A percentile compares a stretch with the other conserved stretches of the same genome.
These are phyloP conservation scores for Halcyon badia DNA, from an alignment of 2,797 vertebrate species.

Conservation along the genomic window DNA sequence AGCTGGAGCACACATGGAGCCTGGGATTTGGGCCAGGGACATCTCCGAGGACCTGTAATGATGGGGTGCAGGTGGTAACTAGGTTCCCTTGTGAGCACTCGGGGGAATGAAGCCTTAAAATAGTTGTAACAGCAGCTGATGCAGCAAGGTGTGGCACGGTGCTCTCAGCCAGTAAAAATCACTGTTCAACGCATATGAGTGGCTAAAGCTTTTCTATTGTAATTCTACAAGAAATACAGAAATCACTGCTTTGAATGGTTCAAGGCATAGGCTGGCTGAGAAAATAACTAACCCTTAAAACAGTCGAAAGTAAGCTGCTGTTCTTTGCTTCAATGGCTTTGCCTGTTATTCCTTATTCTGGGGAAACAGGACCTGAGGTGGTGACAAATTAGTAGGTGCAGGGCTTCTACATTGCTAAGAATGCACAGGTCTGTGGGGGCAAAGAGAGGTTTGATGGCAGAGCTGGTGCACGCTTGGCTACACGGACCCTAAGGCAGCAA, in stretches of 20 bases:
- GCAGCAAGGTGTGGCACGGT: fast-evolving
- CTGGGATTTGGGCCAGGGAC: not conserved
- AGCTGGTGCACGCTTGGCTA: not conserved
- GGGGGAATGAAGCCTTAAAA: not conserved
- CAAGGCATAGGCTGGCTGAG: not conserved
- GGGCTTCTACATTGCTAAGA: not conserved
- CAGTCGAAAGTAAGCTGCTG: fast-evolving
- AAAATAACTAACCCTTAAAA: not conserved
- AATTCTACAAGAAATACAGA: not conserved
- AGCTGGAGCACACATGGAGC: not conserved
- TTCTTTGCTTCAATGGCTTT: not conserved
- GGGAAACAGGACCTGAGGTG: not conserved
- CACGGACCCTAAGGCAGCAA: fast-evolving
- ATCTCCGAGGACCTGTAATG: not conserved
- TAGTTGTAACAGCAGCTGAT: not conserved
- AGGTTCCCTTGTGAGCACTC: not conserved
- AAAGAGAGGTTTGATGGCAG: not conserved
- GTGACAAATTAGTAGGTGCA: not conserved
- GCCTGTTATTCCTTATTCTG: not conserved
- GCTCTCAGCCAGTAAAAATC: fast-evolving
- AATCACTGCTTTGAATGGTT: not conserved
- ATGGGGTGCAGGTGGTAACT: conserved; percentile 9
- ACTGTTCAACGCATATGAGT: not conserved
- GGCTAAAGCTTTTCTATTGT: not conserved
- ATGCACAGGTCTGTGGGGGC: not conserved